Evolutionary conservation across 2,888 invertebrate genomes (phyloP).

Genomic region (Acanthosepion lycidas): DNA sequence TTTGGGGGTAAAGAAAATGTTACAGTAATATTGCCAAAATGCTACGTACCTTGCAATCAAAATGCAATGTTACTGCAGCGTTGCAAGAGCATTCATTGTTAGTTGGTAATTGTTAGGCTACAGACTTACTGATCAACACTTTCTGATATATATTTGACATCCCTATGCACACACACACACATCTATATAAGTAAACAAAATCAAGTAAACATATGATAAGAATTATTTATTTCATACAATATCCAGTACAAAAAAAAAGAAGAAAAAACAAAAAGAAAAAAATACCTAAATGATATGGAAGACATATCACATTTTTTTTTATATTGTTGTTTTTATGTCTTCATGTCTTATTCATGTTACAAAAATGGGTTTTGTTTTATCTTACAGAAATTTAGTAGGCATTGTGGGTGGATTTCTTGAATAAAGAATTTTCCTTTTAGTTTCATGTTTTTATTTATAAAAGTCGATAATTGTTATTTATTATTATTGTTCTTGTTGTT

Average conservation of each 20-base stretch:
- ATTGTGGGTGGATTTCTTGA: neutral
- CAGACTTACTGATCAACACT: too few species aligned
- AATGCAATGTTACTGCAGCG: too few species aligned
- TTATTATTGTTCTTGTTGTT: too few species aligned
- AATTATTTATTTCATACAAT: conserved; percentile 4
- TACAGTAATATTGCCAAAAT: too few species aligned
- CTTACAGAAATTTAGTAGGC: neutral
- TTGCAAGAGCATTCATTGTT: too few species aligned
- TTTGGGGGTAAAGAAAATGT: too few species aligned
- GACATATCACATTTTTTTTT: neutral
- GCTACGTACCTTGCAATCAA: too few species aligned
- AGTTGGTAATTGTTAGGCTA: too few species aligned
- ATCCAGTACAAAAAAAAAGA: conserved; percentile 21
- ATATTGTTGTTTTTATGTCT: neutral
- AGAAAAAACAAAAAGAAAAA: neutral
- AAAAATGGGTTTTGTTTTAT: neutral
- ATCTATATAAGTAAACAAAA: neutral
- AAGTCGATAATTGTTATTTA: too few species aligned
- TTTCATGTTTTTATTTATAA: too few species aligned
- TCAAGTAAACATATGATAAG: conserved; percentile 4
- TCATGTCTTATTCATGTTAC: neutral
- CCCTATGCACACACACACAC: neutral
- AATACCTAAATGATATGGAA: neutral
- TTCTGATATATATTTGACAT: too few species aligned
- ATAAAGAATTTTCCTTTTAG: neutral